phyloP scores from a whole-genome alignment of 2,888 invertebrate genomes.

The Ennomos erosarius region DNA sequence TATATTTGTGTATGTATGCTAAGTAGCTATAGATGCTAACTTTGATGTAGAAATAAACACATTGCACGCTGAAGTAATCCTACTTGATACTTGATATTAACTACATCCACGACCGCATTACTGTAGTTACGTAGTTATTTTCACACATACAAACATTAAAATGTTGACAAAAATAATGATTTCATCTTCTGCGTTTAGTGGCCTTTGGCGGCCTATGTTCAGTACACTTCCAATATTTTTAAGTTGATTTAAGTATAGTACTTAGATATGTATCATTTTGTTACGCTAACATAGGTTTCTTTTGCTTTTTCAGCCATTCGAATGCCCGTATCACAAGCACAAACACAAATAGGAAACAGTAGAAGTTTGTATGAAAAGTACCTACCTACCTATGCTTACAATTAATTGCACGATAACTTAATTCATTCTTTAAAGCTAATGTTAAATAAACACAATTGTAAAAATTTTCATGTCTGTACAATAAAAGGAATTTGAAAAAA shows the following conservation, averaged over 20 bases:
- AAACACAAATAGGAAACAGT: constrained; percentile 49
- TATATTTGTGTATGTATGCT: no score
- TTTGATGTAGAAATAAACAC: no score
- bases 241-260: neutral
- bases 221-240: neutral
- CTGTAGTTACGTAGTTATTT: no score
- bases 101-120: no score
- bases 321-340: constrained; percentile 67
- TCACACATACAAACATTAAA: no score
- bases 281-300: constrained; percentile 43
- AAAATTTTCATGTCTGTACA: constrained; percentile 78
- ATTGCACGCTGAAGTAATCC: no score
- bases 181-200: no score
- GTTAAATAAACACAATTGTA: constrained; percentile 35
- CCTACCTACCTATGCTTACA: constrained; percentile 31
- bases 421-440: constrained; percentile 10
- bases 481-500: constrained; percentile 62
- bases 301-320: constrained; percentile 65
- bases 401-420: constrained; percentile 15
- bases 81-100: no score
- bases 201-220: no score
- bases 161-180: no score
- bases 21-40: no score
- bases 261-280: no score
- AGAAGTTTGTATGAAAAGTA: constrained; percentile 35